Evolutionary conservation across 2,113 vertebrate species (phyloP), one percentile per base, ranked within the genome.

Genomic region (Passer montanus): DNA sequence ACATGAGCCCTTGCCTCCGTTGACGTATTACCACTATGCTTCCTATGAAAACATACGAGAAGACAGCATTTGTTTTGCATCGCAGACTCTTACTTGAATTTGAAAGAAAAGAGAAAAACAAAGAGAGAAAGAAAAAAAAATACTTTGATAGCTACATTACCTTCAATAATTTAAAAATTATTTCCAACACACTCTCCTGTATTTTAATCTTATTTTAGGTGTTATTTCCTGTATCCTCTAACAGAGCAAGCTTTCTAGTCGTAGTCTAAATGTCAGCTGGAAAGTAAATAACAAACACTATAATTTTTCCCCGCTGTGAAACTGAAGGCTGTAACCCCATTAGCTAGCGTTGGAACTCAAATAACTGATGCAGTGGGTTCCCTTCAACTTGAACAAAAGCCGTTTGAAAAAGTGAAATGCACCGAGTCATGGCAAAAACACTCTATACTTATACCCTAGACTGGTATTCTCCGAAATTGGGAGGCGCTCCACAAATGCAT

Each of bases 361-460:
- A 93, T 23, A 67, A 95, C 59, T 28, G 90, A 73, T 69, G 94
- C 87, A 27, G 96, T 81, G 94, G 90, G 90, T 97, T 96, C 94
- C 95, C 97, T 97, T 95, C 96, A 98, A 97, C 94, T 97, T 97
- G 97, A 98, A 98, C 97, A 98, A 98, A 98, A 98, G 97, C 97
- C 96, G 82, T 95, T 96, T 77, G 96, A 94, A 96, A 96, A 98
- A 98, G 98, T 98, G 94, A 97, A 93, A 95, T 21, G 47, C 79
- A 94, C 67, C 52, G 30, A 67, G 84, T 96, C 81, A 73, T 46
- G 81, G 84, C 9, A 6, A 85, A 95, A 69, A 52, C 64, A 73
- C 47, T 84, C 70, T 49, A 19, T 28, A 31, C 69, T 13, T 60
- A 41, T 59, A 55, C 56, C 75, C 77, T 37, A 55, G 67, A 78